Evolutionary conservation across 2,113 vertebrate species (phyloP), one percentile per base, ranked within the genome.

Genomic region (Neodon shergylaensis): DNA sequence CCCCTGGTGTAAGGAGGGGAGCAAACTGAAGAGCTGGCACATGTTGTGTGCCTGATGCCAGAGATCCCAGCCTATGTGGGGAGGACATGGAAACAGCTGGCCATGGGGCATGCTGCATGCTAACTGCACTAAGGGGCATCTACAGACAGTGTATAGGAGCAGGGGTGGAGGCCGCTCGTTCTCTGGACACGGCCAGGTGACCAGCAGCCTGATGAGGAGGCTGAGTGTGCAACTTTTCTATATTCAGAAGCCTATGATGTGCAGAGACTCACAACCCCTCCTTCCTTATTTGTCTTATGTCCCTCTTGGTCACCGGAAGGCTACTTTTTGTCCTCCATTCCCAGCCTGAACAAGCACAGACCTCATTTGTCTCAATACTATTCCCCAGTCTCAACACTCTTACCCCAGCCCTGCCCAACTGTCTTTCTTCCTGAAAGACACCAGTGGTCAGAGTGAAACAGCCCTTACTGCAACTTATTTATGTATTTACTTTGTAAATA

Each of bases 41-140:
- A 72, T n/a, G 42, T 58, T n/a, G 78, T 65, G 47, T 49, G 3
- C 54, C 1, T 17, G 39, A 92, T 26, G 73, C 9, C 78, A 86
- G 54, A 66, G 65, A 70, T 54, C 36, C 13, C 66, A 42, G 33
- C 47, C 74, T 58, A 8, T 16, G 49, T 17, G 24, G 19, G 21
- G 54, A 33, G 81, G 26, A n/a, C 8, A 47, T 1, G 1, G 81
- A 24, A 21, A 61, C 12, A 47, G 82, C 58, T 26, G 70, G 5
- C 65, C 3, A 3, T 2, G 42, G 26, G 12, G 22, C 10, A 2
- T 1, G 22, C 33, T 44, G 13, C 14, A 0, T 6, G 47, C 39
- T 3, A 17, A 13, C 5, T 0, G 0, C 58, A 24, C 1, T 9
- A 4, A 49, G 0, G 61, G 17, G 31, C 7, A 22, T 16, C 4